Percentiles rank a stretch among this genome's conserved stretches.
phyloP scores from a whole-genome alignment of 2,888 invertebrate genomes.

The Schrankia costaestrigalis region DNA sequence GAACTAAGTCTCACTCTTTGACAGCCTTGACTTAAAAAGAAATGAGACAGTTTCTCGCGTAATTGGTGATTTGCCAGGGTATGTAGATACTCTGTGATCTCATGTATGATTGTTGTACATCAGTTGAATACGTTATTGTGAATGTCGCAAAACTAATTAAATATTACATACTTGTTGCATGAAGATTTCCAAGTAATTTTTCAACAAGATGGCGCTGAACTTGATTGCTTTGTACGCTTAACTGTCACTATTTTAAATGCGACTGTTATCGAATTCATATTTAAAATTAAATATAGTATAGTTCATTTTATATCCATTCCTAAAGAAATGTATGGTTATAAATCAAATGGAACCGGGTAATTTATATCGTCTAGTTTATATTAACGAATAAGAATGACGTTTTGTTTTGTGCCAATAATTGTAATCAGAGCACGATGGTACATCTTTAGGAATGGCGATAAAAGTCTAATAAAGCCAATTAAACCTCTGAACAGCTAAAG shows the following conservation, averaged over 20 bases:
- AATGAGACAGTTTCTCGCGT: constrained; percentile 47
- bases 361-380: constrained; percentile 10
- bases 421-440: constrained; percentile 17
- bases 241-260: constrained; percentile 3
- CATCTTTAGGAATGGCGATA: constrained; percentile 23
- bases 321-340: constrained; percentile 11
- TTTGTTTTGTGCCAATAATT: constrained; percentile 45
- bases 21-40: no score
- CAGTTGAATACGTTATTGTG: constrained; percentile 50
- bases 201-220: constrained; percentile 25
- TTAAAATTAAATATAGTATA: background rate
- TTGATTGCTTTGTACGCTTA: constrained; percentile 9
- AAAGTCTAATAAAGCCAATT: constrained; percentile 6
- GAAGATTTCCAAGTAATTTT: constrained; percentile 17
- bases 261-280: no score
- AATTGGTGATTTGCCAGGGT: constrained; percentile 69
- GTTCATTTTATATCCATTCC: constrained; percentile 18
- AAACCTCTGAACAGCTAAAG: constrained; percentile 6
- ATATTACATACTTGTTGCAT: constrained; percentile 11
- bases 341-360: background rate
- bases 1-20: constrained; percentile 28
- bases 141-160: constrained; percentile 48
- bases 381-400: constrained; percentile 19
- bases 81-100: constrained; percentile 76
- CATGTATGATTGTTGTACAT: constrained; percentile 71